Base-by-base conservation (phyloP, 2,888 invertebrate species). In the Drosophila colorata region DNA sequence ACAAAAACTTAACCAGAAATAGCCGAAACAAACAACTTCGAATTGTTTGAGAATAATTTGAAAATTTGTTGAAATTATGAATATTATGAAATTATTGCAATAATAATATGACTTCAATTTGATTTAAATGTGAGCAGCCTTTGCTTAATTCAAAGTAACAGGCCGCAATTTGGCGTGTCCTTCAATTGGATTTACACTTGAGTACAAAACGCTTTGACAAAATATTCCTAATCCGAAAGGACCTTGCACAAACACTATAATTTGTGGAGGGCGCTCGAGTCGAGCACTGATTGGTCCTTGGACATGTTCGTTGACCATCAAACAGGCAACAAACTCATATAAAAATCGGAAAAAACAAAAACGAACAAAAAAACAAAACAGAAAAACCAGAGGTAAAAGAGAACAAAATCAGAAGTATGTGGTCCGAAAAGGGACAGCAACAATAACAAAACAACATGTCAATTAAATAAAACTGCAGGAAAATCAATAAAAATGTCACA, bases 271-370 rank as follows among this genome's bases (percentile, higher is more conserved):
- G 55, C 61, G 64, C 57, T 35, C 31, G 35, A 44, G 58, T 33
- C 23, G 41, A 18, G 41, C 40, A n/a, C 51, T 68, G 57, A 46
- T 60, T 64, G 67, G 79, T 78, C 86, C 90, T 90, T 89, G 90
- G 74, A 74, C 78, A 76, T 90, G 90, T 88, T 75, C 88, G 87
- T 88, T 90, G 90, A 90, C 90, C 89, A 88, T 77, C 73, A 74
- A 70, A 49, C 40, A 55, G 52, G n/a, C 60, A 46, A 33, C 35
- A 66, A 64, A 61, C 80, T 41, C 43, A 61, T 61, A 69, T 44
- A 70, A 85, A 80, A 68, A 80, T 33, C 63, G 31, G 3, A 75
- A 53, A 23, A 38, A 56, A 14, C 14, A 25, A 40, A 13, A 23
- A 59, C n/a, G n/a, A 38, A 25, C 8, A 37, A 37, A 35, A 33